Percentiles rank a stretch among this genome's conserved stretches.
These are phyloP conservation scores for Elysia crispata DNA, from an alignment of 2,888 invertebrate genomes.

Conservation along the genomic window DNA sequence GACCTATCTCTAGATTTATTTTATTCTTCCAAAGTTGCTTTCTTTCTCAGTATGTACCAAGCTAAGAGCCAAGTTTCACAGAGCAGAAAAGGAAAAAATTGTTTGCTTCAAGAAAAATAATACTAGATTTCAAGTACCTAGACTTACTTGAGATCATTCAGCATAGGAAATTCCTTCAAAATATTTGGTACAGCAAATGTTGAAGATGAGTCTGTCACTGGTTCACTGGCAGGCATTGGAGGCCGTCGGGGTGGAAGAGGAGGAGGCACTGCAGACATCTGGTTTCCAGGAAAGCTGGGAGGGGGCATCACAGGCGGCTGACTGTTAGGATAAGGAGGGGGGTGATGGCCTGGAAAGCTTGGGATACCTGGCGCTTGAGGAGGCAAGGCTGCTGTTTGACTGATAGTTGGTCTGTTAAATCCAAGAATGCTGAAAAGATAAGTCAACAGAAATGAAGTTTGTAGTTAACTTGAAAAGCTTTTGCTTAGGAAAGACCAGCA, in stretches of 20 bases:
- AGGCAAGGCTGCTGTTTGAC: conserved; percentile 24
- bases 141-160: conserved; percentile 68
- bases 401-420: conserved; percentile 43
- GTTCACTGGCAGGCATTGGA: conserved; percentile 26
- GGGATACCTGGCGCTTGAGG: conserved; percentile 16
- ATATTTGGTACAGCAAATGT: conserved; percentile 59
- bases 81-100: not conserved
- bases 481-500: too few species aligned
- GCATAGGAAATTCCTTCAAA: conserved; percentile 66
- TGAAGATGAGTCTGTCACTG: conserved; percentile 34
- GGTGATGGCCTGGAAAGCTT: conserved; percentile 37
- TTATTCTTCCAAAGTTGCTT: too few species aligned
- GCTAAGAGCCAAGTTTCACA: not conserved
- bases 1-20: too few species aligned
- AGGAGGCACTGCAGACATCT: conserved; percentile 36
- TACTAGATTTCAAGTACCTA: not conserved
- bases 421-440: conserved; percentile 36
- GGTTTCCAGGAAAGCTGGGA: too few species aligned
- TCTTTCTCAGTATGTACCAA: too few species aligned
- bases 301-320: conserved; percentile 36
- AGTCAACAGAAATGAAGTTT: too few species aligned
- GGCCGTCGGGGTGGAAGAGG: conserved; percentile 52
- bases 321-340: conserved; percentile 37
- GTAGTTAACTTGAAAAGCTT: too few species aligned
- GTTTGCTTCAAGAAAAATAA: not conserved